These are phyloP conservation scores for Brachyopa scutellaris DNA, from an alignment of 2,888 invertebrate genomes.

Conservation along the genomic window DNA sequence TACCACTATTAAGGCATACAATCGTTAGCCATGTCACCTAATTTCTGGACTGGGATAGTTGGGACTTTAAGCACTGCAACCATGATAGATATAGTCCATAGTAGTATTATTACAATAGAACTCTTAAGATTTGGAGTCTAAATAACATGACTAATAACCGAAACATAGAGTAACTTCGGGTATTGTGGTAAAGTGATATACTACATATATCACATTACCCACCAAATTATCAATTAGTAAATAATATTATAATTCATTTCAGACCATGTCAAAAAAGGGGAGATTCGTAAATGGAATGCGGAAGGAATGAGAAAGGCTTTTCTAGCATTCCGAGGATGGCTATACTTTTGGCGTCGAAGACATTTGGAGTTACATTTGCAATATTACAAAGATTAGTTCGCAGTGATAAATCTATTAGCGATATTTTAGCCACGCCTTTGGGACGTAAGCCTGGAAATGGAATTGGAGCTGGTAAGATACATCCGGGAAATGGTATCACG, in stretches of 20 bases:
- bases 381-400: constrained; percentile 31
- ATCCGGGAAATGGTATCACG: constrained; percentile 55
- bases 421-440: constrained; percentile 45
- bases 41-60: too few relatives aligned
- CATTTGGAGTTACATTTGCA: constrained; percentile 46
- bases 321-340: constrained; percentile 14
- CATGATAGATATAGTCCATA: too few relatives aligned
- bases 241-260: constrained; percentile 19
- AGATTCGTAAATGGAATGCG: constrained; percentile 37
- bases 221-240: constrained; percentile 26
- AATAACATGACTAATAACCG: too few relatives aligned
- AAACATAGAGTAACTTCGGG: too few relatives aligned
- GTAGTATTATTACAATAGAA: too few relatives aligned
- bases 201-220: constrained; percentile 38
- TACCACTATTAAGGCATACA: too few relatives aligned
- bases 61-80: too few relatives aligned
- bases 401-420: constrained; percentile 24
- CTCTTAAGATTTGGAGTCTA: too few relatives aligned
- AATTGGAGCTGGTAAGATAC: constrained; percentile 52
- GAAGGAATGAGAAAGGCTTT: constrained; percentile 35
- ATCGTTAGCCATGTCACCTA: too few relatives aligned
- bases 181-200: constrained; percentile 49
- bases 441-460: constrained; percentile 48
- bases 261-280: constrained; percentile 23
- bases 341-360: constrained; percentile 35